Evolutionary conservation across 2,797 vertebrate genomes (phyloP).

Genomic region (Chiloscyllium punctatum): DNA sequence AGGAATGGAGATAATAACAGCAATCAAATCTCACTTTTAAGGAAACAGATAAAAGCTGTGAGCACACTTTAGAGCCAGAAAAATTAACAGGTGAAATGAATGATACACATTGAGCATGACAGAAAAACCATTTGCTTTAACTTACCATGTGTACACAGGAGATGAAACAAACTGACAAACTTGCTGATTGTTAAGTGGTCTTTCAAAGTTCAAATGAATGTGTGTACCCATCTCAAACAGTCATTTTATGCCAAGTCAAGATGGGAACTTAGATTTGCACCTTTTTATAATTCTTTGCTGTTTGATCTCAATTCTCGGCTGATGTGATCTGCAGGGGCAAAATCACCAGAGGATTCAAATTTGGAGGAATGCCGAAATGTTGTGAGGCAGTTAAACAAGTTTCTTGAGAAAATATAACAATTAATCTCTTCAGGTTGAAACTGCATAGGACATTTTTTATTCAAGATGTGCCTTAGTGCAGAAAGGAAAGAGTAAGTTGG

Average conservation of each 20-base stretch:
- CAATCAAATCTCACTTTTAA: not conserved
- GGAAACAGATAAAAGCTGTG: not conserved
- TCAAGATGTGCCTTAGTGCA: not conserved
- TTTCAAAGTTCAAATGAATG: too few relatives aligned
- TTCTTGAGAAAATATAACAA: not conserved
- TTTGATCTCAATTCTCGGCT: not conserved
- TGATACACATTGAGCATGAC: not conserved
- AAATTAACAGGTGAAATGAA: not conserved
- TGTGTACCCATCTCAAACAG: not conserved
- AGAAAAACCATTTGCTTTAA: not conserved
- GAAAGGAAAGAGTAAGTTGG: not conserved
- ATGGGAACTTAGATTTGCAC: not conserved
- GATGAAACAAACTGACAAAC: not conserved
- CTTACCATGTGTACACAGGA: not conserved
- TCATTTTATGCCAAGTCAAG: too few relatives aligned
- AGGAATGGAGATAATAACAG: not conserved
- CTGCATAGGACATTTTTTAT: not conserved
- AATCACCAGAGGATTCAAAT: not conserved
- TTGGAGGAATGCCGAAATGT: not conserved
- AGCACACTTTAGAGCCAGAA: not conserved
- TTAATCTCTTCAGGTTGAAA: not conserved
- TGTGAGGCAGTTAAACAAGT: not conserved
- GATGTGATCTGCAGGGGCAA: not conserved
- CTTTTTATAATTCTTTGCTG: not conserved
- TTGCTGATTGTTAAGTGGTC: too few relatives aligned